phyloP scores from a whole-genome alignment of 53 echinoderm and acorn worm genomes.

The Hippasteria phrygiana region DNA sequence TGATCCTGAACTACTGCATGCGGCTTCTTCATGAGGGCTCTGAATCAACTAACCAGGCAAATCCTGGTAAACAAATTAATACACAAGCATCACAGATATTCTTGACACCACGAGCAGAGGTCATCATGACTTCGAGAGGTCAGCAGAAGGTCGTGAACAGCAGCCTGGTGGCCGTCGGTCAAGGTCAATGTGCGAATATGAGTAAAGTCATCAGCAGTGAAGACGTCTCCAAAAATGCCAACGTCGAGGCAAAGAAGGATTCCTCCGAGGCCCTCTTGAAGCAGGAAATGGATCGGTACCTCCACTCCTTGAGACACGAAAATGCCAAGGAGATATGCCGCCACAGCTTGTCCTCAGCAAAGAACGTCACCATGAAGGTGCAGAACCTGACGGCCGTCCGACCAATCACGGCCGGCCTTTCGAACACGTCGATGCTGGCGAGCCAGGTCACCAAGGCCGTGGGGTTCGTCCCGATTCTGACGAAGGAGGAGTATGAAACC shows the following conservation, averaged over 20 bases:
- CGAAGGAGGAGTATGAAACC: slow-evolving; percentile 25
- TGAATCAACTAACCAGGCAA: neutral
- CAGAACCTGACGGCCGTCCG: slow-evolving; percentile 25
- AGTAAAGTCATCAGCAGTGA: no score
- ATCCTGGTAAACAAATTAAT: neutral
- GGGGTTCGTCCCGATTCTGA: slow-evolving; percentile 36
- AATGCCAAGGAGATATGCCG: neutral
- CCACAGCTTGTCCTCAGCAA: neutral
- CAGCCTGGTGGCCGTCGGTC: slow-evolving; percentile 45
- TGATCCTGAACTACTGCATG: neutral
- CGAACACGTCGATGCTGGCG: neutral
- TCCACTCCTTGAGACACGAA: slow-evolving; percentile 45
- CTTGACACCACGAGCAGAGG: neutral
- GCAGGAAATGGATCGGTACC: slow-evolving; percentile 39
- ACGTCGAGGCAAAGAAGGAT: neutral
- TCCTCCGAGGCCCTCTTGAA: slow-evolving; percentile 34
- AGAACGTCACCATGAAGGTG: slow-evolving; percentile 42
- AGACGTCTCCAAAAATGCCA: neutral
- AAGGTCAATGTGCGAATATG: slow-evolving; percentile 1
- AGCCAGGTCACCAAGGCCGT: slow-evolving; percentile 14
- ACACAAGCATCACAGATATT: neutral
- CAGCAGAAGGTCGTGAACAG: slow-evolving; percentile 35
- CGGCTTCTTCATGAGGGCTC: neutral
- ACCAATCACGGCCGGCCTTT: slow-evolving; percentile 28
- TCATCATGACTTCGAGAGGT: slow-evolving; percentile 50